Evolutionary conservation across 1,140 invertebrate species (phyloP).

Genomic region (Sycophaga agraensis): DNA sequence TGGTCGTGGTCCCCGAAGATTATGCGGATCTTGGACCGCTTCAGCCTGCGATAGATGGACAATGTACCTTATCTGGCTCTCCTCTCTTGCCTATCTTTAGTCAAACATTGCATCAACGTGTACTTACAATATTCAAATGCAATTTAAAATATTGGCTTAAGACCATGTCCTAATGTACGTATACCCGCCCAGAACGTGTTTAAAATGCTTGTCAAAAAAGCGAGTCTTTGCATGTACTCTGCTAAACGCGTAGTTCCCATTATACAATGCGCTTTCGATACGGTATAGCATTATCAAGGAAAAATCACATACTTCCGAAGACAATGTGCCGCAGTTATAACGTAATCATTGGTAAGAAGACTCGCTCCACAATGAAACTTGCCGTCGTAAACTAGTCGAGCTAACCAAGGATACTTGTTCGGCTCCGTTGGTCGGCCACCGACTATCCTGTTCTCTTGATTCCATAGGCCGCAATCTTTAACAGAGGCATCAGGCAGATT

Average conservation of each 20-base stretch:
- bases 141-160: too few relatives aligned
- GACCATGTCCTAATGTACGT: too few relatives aligned
- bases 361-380: conserved; percentile 90
- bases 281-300: conserved; percentile 1
- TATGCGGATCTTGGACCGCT: conserved; percentile 75
- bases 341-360: conserved; percentile 71
- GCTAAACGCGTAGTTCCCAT: too few relatives aligned
- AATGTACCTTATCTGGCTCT: too few relatives aligned
- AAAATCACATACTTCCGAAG: conserved; percentile 59
- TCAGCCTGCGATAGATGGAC: conserved; percentile 59
- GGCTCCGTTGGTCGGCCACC: conserved; percentile 76
- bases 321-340: conserved; percentile 70
- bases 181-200: too few relatives aligned
- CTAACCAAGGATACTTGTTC: conserved; percentile 86
- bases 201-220: too few relatives aligned
- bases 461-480: conserved; percentile 69
- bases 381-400: conserved; percentile 78
- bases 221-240: too few relatives aligned
- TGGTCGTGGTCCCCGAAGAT: conserved; percentile 82
- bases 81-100: too few relatives aligned
- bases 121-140: too few relatives aligned
- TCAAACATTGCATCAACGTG: too few relatives aligned
- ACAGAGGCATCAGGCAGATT: too few relatives aligned
- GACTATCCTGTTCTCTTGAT: conserved; percentile 73
- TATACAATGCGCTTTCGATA: too few relatives aligned